Conservation (phyloP, 2,888 invertebrate species). For the Gerris lacustris region DNA sequence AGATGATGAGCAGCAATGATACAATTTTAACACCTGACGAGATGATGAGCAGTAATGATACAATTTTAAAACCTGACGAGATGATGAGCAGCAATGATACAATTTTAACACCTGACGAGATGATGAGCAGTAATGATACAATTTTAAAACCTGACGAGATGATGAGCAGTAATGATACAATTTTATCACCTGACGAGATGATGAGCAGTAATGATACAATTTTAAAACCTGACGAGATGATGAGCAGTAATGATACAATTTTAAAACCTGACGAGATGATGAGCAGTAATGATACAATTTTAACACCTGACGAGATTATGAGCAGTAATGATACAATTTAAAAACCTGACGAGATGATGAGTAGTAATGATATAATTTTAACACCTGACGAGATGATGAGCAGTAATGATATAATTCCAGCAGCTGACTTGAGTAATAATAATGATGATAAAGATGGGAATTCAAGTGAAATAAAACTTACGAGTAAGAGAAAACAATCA, state of each 20-base stretch:
- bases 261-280: not conserved
- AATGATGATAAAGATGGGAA: not conserved
- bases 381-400: not conserved
- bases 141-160: no score
- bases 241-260: not conserved
- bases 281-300: not conserved
- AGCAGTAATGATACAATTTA: not conserved
- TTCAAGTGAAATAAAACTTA: not conserved
- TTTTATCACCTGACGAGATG: no score
- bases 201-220: not conserved
- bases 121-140: no score
- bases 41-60: no score
- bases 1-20: no score
- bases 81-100: no score
- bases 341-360: not conserved
- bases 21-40: no score
- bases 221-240: not conserved
- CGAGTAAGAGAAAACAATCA: not conserved
- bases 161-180: no score
- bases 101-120: no score
- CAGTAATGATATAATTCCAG: not conserved
- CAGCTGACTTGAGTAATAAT: not conserved
- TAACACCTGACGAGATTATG: not conserved
- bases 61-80: no score
- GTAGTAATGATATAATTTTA: not conserved